phyloP scores from a whole-genome alignment of 2,113 vertebrate genomes.

The Dicaeum eximium region DNA sequence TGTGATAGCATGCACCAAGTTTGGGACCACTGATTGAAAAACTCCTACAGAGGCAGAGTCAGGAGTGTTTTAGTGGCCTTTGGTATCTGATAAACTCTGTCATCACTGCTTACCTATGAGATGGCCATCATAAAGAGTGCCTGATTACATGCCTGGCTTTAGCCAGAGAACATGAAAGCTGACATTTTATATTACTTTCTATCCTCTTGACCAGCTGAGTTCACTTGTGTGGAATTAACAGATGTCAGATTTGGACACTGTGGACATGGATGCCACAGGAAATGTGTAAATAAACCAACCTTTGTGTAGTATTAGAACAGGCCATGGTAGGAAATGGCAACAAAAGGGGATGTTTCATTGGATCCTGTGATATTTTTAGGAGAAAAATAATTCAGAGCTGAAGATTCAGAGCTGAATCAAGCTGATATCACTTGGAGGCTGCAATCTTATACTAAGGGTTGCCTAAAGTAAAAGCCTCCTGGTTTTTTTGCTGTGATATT shows the following conservation, averaged over 20 bases:
- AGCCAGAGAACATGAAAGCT: not conserved
- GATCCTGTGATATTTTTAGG: not conserved
- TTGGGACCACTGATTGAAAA: not conserved
- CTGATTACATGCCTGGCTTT: constrained; percentile 3
- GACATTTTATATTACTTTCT: constrained; percentile 14
- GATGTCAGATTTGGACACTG: not conserved
- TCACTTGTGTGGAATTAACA: constrained; percentile 32
- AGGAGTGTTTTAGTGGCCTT: not conserved
- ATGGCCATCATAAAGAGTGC: not conserved
- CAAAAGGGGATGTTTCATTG: not conserved
- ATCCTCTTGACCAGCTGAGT: constrained; percentile 15
- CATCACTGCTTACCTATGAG: not conserved
- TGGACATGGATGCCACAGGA: not conserved
- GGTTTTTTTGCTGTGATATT: not conserved
- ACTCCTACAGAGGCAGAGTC: not conserved
- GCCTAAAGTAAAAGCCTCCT: not conserved
- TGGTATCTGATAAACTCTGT: constrained; percentile 12
- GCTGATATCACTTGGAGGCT: not conserved
- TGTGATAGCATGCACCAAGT: not conserved
- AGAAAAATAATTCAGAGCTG: too few relatives aligned
- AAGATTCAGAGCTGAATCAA: not conserved
- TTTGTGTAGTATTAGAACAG: not conserved
- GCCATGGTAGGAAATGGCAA: not conserved
- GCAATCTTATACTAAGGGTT: not conserved
- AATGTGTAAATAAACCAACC: not conserved